These are phyloP conservation scores for Orbicella faveolata DNA, from an alignment of 64 coral and sea anemone genomes.

Conservation along the genomic window DNA sequence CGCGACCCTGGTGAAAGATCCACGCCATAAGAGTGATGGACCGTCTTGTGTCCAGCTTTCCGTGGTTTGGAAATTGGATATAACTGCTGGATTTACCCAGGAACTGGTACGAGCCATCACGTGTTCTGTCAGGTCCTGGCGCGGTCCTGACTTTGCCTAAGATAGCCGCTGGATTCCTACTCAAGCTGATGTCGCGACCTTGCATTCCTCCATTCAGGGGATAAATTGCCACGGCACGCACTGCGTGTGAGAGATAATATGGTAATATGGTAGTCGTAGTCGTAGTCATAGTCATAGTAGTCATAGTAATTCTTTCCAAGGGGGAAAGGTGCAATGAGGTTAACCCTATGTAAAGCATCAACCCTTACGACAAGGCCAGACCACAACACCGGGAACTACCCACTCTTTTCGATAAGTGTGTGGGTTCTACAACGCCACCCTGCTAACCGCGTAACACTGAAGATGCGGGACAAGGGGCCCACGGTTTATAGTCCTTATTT, in stretches of 20 bases:
- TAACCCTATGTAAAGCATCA: no score
- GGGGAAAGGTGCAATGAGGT: no score
- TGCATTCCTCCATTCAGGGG: conserved; percentile 52
- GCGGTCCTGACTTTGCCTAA: conserved; percentile 10
- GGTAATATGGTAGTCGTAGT: not conserved
- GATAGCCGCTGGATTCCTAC: conserved; percentile 50
- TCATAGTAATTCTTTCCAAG: no score
- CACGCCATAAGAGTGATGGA: conserved; percentile 75
- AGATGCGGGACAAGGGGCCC: no score
- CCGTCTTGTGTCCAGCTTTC: conserved; percentile 46
- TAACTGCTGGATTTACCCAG: conserved; percentile 51
- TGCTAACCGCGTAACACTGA: no score
- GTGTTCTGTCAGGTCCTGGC: conserved; percentile 65
- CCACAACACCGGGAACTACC: no score
- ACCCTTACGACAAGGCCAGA: no score
- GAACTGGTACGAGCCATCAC: conserved; percentile 58
- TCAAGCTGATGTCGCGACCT: conserved; percentile 66
- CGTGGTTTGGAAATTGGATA: conserved; percentile 70
- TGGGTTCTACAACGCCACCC: not conserved
- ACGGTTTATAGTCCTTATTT: no score
- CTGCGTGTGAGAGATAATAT: conserved; percentile 1
- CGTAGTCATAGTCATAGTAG: no score
- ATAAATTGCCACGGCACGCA: conserved; percentile 56
- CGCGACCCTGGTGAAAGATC: conserved; percentile 55
- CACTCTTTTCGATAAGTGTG: not conserved